Base-by-base conservation (phyloP, 1,140 invertebrate genomes). In the Drosophila simulans region DNA sequence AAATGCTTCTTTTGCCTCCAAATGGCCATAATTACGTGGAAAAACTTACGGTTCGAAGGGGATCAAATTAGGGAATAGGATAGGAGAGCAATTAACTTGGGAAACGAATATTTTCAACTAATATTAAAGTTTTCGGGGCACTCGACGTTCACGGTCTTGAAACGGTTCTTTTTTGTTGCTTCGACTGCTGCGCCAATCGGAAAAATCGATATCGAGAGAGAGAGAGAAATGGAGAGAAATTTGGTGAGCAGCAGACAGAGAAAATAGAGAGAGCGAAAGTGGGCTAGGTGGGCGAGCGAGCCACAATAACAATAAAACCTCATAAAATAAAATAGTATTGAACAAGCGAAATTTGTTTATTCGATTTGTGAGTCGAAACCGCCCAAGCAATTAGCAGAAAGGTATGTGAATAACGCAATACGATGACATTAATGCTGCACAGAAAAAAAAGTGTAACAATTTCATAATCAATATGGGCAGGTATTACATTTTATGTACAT, bases 151-250 rank as follows among this genome's bases (percentile, higher is more conserved):
- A 63, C 57, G 12, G 60, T 59, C 48, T 51, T 31, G 54, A 37
- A 54, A 69, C 62, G 42, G 65, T 57, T 27, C 15, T 20, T 56
- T 63, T 70, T 48, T 56, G 35, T 57, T 71, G 51, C 65, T 48
- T 39, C 68, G 53, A 70, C 68, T 71, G 59, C 63, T 54, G 42
- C 57, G 69, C 57, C 74, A 75, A 77, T 60, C 70, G 75, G 76
- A 83, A 83, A 83, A 83, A 83, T 83, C 80, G 70, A 83, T 83
- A 83, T 84, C 65, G 17, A 60, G 35, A 60, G 35, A 59, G 35
- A 59, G 46, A 59, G 35, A 11, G 39, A 13, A 74, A 53, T 39
- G 39, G 65, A 65, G 70, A 52, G 59, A 49, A 31, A 46, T 25
- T 45, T 12, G 37, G 54, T 25, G 22, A 20, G 56, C 31, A 31